Conservation (phyloP, 1,140 invertebrate species). For the Galleria mellonella region DNA sequence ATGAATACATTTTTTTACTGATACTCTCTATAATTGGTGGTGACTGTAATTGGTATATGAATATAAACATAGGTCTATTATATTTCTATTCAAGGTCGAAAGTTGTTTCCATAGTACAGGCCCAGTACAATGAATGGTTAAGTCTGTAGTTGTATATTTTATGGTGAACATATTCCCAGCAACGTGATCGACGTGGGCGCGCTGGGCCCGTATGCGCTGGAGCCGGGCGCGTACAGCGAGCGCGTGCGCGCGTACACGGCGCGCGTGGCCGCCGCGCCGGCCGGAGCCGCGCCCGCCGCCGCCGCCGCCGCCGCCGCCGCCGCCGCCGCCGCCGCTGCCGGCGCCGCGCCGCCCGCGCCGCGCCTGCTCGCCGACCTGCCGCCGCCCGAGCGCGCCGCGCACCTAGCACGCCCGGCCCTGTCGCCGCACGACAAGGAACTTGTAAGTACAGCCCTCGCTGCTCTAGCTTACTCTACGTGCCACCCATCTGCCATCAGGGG, state of each 20-base stretch:
- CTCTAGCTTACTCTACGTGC: too few relatives aligned
- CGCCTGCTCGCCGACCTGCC: constrained; percentile 45
- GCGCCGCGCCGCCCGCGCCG: constrained; percentile 21
- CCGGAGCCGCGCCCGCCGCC: constrained; percentile 17
- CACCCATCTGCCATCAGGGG: too few relatives aligned
- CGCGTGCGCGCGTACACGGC: constrained; percentile 54
- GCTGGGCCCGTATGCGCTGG: constrained; percentile 52
- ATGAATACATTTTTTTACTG: too few relatives aligned
- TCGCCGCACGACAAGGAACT: constrained; percentile 36
- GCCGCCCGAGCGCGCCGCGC: constrained; percentile 20
- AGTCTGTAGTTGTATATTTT: too few relatives aligned
- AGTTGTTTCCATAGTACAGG: too few relatives aligned
- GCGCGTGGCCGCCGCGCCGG: constrained; percentile 31
- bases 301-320: constrained; percentile 27
- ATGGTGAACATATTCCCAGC: constrained; percentile 57
- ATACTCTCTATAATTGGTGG: too few relatives aligned
- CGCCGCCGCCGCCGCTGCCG: constrained; percentile 22
- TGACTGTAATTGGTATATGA: too few relatives aligned
- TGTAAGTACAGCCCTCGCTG: constrained; percentile 40
- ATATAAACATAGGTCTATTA: too few relatives aligned
- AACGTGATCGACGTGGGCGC: constrained; percentile 67
- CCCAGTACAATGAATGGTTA: too few relatives aligned
- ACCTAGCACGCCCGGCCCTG: constrained; percentile 24
- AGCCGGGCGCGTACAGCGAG: constrained; percentile 53
- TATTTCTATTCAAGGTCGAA: too few relatives aligned